Evolutionary conservation across 2,113 vertebrate genomes (phyloP), one percentile per base, ranked within the genome.

Genomic region (Calidris pugnax): DNA sequence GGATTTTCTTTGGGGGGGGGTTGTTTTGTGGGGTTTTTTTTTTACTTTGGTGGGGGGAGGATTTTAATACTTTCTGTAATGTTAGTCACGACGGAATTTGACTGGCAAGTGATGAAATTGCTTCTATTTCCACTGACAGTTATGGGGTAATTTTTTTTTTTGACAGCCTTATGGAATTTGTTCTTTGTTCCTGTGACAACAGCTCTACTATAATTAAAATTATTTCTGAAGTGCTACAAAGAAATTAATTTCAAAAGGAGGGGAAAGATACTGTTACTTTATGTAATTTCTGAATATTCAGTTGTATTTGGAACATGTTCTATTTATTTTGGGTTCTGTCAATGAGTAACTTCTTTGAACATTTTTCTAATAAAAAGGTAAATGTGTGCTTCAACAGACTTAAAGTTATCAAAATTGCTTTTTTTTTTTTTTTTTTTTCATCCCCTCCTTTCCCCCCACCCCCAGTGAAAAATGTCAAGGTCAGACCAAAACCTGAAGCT

Each of bases 131-230:
- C 23, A 55, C 33, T 92, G 86, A 67, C 60, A 91, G 51, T 62
- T 89, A 35, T 2, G 10, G 18, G 0, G 7, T 33, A 12, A 9
- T 53, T 53, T 53, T 48, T 51, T 47, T 39, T 78, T 85, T 59
- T 95, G 93, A 68, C 89, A 92, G 56, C 64, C 39, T 5, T n/a
- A 9, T 87, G 43, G 56, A 92, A 56, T 78, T 94, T 57, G 5
- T 75, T 85, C 89, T 91, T 90, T 95, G 60, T 94, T 78, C 81
- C 84, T 51, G 28, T 93, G 85, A 85, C 90, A 94, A 50, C 9
- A 72, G 45, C 35, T 84, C 17, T 91, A 47, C 41, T 51, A 8
- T 84, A 95, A 83, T 90, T 69, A 63, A 93, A 88, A 73, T 90
- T 53, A 74, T 84, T 87, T 89, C 56, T 94, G 39, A 62, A 78